These are phyloP conservation scores for Pedetes capensis DNA, from an alignment of 2,113 vertebrate genomes.

Conservation along the genomic window DNA sequence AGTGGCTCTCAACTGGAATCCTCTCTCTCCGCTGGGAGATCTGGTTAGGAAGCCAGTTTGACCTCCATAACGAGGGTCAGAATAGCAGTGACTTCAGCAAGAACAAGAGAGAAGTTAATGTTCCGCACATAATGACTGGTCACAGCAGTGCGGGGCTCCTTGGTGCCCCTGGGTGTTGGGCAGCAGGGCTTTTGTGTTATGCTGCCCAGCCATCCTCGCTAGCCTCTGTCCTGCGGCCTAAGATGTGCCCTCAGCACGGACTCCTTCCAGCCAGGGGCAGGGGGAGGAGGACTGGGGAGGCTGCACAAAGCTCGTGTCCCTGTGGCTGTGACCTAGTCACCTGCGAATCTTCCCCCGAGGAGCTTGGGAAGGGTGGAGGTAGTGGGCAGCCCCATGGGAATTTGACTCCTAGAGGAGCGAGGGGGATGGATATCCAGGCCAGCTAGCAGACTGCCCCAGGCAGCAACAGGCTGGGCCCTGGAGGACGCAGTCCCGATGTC, in stretches of 20 bases:
- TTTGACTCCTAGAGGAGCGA: not conserved
- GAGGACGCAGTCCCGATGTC: not conserved
- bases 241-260: not conserved
- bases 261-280: too few relatives aligned
- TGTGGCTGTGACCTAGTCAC: not conserved
- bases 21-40: not conserved
- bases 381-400: not conserved
- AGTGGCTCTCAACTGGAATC: not conserved
- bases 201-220: not conserved
- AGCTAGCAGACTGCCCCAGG: not conserved
- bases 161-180: not conserved
- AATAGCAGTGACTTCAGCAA: not conserved
- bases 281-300: not conserved
- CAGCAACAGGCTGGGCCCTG: not conserved
- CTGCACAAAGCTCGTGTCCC: not conserved
- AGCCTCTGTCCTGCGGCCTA: rapidly evolving
- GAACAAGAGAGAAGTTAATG: not conserved
- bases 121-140: not conserved
- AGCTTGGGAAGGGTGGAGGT: not conserved
- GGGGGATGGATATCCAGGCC: not conserved
- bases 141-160: not conserved
- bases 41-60: not conserved
- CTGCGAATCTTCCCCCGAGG: not conserved
- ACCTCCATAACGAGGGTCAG: not conserved
- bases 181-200: not conserved